phyloP scores from a whole-genome alignment of 2,888 invertebrate genomes.

The Apocheima hispidaria region DNA sequence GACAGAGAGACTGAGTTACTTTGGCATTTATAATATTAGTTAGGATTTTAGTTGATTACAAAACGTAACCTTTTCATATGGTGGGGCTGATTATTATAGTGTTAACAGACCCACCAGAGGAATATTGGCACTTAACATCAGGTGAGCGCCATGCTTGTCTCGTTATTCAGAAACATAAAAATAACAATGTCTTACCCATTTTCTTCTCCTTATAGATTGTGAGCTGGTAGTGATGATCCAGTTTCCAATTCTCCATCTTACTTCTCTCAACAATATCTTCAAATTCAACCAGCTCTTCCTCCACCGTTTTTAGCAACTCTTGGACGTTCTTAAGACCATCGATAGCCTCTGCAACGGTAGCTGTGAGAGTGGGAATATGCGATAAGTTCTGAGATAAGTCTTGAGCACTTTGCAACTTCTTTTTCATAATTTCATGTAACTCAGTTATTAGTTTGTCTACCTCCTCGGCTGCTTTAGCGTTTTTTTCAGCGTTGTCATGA shows the following conservation, averaged over 20 bases:
- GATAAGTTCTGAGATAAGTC: constrained; percentile 71
- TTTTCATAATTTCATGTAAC: constrained; percentile 67
- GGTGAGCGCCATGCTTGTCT: too few species aligned
- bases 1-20: too few species aligned
- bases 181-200: constrained; percentile 81
- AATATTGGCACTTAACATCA: too few species aligned
- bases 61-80: too few species aligned
- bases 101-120: too few species aligned
- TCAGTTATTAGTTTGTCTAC: constrained; percentile 77
- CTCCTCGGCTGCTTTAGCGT: constrained; percentile 87
- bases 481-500: constrained; percentile 89
- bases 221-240: constrained; percentile 90
- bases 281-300: constrained; percentile 87
- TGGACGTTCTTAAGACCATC: constrained; percentile 84
- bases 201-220: constrained; percentile 90
- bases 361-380: constrained; percentile 72
- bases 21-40: too few species aligned
- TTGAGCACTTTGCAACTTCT: constrained; percentile 66
- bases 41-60: too few species aligned
- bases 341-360: constrained; percentile 81
- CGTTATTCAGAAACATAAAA: neutral
- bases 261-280: constrained; percentile 90
- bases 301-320: constrained; percentile 87
- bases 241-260: constrained; percentile 89
- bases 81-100: too few species aligned